Evolutionary conservation across 2,797 vertebrate species (phyloP), one percentile per base, ranked within the genome.

Genomic region (Poecilia gillii): DNA sequence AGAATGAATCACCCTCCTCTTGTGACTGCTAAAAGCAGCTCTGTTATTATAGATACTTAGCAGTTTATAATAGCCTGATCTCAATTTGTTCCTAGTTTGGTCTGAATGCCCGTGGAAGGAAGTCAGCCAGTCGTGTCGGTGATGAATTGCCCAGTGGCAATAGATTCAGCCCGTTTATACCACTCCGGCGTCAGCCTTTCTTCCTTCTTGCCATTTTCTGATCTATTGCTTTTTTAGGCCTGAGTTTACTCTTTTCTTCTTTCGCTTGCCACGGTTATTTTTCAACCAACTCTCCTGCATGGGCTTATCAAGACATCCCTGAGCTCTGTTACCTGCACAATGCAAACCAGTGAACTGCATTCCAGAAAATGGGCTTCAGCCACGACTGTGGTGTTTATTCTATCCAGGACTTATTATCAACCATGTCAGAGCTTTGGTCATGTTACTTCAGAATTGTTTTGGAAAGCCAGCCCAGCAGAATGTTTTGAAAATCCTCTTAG

Each of bases 391-490:
- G 79, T 94, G 93, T 95, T 93, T 93, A 94, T 90, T 85, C 84
- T 83, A 79, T 76, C 78, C 84, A 83, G 81, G 86, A 95, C 80
- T 90, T 93, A 93, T 91, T 91, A 88, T 93, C 87, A 92, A 91
- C 88, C 72, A 62, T 79, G 84, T 89, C 90, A 76, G 81, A 74
- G 74, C 82, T 84, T 83, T 84, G 80, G 81, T 88, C 77, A 74
- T 45, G 59, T 84, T 85, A 72, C 81, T 85, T 82, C 36, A 85
- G 77, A 84, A 84, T 82, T 25, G 39, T 79, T 77, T 84, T 87
- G 84, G 64, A 84, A 78, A 86, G 83, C 77, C 73, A 79, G 81
- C 75, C 77, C 81, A 73, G 81, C 75, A 57, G 84, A 89, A 76
- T 76, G 85, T 90, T 91, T 90, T 71, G 39, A 89, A 90, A 92